Evolutionary conservation across 2,888 invertebrate species (phyloP).

Genomic region (Abscondita cerata): DNA sequence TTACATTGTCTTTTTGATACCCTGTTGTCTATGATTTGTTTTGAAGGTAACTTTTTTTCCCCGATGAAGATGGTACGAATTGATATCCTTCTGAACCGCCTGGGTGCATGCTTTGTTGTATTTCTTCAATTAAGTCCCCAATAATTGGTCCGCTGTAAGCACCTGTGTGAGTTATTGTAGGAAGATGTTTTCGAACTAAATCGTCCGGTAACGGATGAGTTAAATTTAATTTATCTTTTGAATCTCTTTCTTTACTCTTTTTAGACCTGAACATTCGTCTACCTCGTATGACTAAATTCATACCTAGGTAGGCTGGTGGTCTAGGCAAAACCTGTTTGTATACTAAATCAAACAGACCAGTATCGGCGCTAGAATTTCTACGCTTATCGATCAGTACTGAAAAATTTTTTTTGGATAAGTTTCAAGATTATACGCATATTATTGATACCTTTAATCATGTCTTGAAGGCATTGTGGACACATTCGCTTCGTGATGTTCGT

Average conservation of each 20-base stretch:
- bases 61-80: conserved; percentile 21
- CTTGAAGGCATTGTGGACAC: conserved; percentile 88
- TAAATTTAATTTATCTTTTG: conserved; percentile 36
- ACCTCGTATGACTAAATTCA: conserved; percentile 73
- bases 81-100: conserved; percentile 48
- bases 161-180: conserved; percentile 50
- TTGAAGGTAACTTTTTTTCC: conserved; percentile 33
- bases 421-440: not conserved
- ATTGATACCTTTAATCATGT: conserved; percentile 83
- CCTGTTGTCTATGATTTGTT: conserved; percentile 51
- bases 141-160: conserved; percentile 71
- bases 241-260: conserved; percentile 40
- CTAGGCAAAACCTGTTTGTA: conserved; percentile 80
- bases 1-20: conserved; percentile 46
- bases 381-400: conserved; percentile 81
- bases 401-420: conserved; percentile 43
- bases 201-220: not conserved
- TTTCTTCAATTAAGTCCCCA: conserved; percentile 71
- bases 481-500: conserved; percentile 88
- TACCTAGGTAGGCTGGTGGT: conserved; percentile 81
- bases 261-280: conserved; percentile 64
- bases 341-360: conserved; percentile 81
- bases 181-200: conserved; percentile 47
- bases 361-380: conserved; percentile 74
- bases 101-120: conserved; percentile 61